phyloP scores from a whole-genome alignment of 2,888 invertebrate species.

The Zele albiditarsus region DNA sequence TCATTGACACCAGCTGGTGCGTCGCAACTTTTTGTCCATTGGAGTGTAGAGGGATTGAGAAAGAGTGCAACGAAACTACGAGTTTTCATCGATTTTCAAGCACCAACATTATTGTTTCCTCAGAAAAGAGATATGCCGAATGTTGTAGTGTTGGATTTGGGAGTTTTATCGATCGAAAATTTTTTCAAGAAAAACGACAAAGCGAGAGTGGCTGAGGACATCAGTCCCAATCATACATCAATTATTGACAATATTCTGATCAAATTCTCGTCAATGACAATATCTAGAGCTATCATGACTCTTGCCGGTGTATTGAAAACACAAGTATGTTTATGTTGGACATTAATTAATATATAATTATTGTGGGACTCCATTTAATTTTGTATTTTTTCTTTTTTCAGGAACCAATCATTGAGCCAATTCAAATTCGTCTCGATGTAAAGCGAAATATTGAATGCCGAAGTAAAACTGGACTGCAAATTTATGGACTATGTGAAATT shows the following conservation, averaged over 20 bases:
- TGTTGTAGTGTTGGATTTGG: conserved; percentile 83
- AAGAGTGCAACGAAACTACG: conserved; percentile 76
- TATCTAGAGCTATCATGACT: conserved; percentile 83
- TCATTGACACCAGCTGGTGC: conserved; percentile 42
- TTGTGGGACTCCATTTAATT: not conserved
- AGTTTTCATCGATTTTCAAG: conserved; percentile 80
- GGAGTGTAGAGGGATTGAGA: conserved; percentile 73
- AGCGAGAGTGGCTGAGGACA: conserved; percentile 40
- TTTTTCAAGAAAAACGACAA: conserved; percentile 80
- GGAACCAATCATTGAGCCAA: conserved; percentile 85
- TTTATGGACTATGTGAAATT: conserved; percentile 75
- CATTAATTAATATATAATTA: not conserved
- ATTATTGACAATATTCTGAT: conserved; percentile 83
- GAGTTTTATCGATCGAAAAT: conserved; percentile 85
- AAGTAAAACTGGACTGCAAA: conserved; percentile 60
- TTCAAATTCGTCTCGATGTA: conserved; percentile 82
- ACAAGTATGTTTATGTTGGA: conserved; percentile 74
- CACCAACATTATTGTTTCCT: conserved; percentile 84
- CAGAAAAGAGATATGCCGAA: conserved; percentile 87
- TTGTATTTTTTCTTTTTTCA: conserved; percentile 57
- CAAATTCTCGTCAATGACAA: conserved; percentile 80
- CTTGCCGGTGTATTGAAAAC: conserved; percentile 83
- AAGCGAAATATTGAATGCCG: conserved; percentile 78
- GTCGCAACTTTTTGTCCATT: conserved; percentile 51
- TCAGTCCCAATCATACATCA: conserved; percentile 43